phyloP scores from a whole-genome alignment of 2,888 invertebrate genomes.

The Microctonus brassicae region DNA sequence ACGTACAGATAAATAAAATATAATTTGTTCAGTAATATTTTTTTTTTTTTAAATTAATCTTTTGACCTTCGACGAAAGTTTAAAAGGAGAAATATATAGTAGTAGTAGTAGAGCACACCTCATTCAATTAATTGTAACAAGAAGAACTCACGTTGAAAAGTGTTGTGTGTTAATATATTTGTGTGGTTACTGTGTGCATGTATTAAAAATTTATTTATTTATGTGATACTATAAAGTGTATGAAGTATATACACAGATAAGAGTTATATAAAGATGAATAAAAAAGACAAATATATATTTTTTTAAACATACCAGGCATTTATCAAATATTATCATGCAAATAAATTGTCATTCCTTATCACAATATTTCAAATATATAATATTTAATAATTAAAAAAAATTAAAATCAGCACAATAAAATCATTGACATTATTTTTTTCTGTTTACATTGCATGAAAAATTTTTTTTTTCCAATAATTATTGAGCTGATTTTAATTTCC shows the following conservation, averaged over 20 bases:
- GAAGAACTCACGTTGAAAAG: slow-evolving; percentile 61
- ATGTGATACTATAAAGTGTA: slow-evolving; percentile 44
- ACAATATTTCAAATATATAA: slow-evolving; percentile 32
- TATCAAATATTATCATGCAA: slow-evolving; percentile 49
- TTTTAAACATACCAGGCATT: slow-evolving; percentile 47
- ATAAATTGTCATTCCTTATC: slow-evolving; percentile 44
- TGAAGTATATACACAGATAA: slow-evolving; percentile 44
- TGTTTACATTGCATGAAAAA: not conserved
- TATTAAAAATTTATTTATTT: slow-evolving; percentile 30
- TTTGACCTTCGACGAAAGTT: slow-evolving; percentile 42
- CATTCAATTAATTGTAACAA: slow-evolving; percentile 48
- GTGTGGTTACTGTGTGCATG: slow-evolving; percentile 13
- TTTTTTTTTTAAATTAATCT: not conserved
- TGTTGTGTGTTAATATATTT: slow-evolving; percentile 49
- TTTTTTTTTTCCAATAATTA: not conserved
- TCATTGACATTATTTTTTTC: not conserved
- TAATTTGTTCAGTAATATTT: not conserved
- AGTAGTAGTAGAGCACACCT: slow-evolving; percentile 43
- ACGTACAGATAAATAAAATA: not conserved
- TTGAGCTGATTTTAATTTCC: slow-evolving; percentile 7
- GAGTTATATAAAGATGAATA: slow-evolving; percentile 19
- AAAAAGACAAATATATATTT: slow-evolving; percentile 22
- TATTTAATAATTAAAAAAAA: not conserved
- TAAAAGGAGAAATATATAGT: slow-evolving; percentile 40
- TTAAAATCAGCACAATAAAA: slow-evolving; percentile 8